Conservation (phyloP, 2,113 vertebrate species). For the Pollachius pollachius region DNA sequence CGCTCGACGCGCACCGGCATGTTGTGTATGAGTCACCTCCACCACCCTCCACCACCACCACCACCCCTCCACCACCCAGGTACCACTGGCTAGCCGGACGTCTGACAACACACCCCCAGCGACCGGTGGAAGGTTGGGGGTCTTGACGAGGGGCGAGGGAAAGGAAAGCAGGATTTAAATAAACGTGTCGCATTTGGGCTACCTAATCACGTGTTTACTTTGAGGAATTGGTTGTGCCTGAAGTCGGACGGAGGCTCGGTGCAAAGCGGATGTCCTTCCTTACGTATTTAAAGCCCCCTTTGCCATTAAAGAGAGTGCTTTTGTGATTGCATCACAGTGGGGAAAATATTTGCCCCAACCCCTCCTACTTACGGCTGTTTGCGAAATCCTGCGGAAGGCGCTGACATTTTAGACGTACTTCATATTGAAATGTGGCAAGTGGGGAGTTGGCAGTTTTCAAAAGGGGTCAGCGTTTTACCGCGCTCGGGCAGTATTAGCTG, state of each 20-base stretch:
- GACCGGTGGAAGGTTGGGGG: too few relatives aligned
- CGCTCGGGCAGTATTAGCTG: conserved; percentile 21
- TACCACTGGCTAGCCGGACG: background rate
- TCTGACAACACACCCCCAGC: too few relatives aligned
- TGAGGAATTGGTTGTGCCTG: too few relatives aligned
- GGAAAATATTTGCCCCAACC: background rate
- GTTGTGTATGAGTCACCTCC: conserved; percentile 55
- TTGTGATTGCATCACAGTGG: background rate
- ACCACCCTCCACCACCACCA: conserved; percentile 39
- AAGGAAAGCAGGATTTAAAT: too few relatives aligned
- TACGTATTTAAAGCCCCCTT: conserved; percentile 29
- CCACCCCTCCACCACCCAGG: background rate
- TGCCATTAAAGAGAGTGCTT: conserved; percentile 12
- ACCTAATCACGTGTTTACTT: too few relatives aligned
- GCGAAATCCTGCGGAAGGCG: conserved; percentile 24
- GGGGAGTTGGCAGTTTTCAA: conserved; percentile 30
- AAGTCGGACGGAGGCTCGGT: too few relatives aligned
- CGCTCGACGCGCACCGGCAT: conserved; percentile 46
- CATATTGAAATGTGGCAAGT: conserved; percentile 32
- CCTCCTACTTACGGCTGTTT: background rate
- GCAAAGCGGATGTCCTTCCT: conserved; percentile 2
- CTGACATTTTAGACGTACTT: conserved; percentile 29
- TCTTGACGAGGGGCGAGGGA: too few relatives aligned
- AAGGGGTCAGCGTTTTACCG: conserved; percentile 20
- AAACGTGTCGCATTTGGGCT: too few relatives aligned